Percentiles rank a stretch among this genome's conserved stretches.
These are phyloP conservation scores for Diabrotica balteata DNA, from an alignment of 2,888 invertebrate species.

Conservation along the genomic window DNA sequence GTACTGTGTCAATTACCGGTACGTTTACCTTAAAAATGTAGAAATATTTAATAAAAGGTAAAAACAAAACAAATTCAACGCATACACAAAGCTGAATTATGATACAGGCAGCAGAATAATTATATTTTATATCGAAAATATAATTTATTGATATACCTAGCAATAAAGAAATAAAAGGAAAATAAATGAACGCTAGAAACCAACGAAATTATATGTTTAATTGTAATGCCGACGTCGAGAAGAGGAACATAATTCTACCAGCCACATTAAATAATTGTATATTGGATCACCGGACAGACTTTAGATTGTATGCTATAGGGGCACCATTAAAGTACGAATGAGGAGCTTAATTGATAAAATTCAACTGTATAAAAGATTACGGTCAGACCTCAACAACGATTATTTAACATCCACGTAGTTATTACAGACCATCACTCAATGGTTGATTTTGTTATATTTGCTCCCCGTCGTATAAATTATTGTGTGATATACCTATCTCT, in stretches of 20 bases:
- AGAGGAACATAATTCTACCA: slow-evolving; percentile 40
- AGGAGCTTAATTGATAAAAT: slow-evolving; percentile 55
- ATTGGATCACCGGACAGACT: slow-evolving; percentile 41
- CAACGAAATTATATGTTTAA: slow-evolving; percentile 41
- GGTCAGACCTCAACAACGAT: slow-evolving; percentile 48
- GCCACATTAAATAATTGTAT: slow-evolving; percentile 47
- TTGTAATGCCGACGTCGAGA: slow-evolving; percentile 36
- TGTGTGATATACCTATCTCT: slow-evolving; percentile 35
- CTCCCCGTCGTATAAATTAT: slow-evolving; percentile 41
- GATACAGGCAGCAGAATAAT: no score
- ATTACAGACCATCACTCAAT: slow-evolving; percentile 54
- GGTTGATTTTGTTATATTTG: slow-evolving; percentile 50
- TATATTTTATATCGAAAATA: no score
- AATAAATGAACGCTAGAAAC: slow-evolving; percentile 37
- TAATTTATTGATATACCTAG: no score
- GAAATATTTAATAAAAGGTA: no score
- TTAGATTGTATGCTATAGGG: slow-evolving; percentile 47
- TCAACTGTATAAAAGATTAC: slow-evolving; percentile 54
- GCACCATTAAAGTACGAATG: slow-evolving; percentile 53
- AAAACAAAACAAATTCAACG: no score
- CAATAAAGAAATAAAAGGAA: slow-evolving; percentile 14
- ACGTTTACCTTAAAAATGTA: no score
- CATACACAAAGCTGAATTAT: no score
- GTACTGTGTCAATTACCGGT: no score
- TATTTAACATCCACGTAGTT: slow-evolving; percentile 50